Conservation (phyloP, 2,797 vertebrate genomes). For the Pseudochaenichthys georgianus region DNA sequence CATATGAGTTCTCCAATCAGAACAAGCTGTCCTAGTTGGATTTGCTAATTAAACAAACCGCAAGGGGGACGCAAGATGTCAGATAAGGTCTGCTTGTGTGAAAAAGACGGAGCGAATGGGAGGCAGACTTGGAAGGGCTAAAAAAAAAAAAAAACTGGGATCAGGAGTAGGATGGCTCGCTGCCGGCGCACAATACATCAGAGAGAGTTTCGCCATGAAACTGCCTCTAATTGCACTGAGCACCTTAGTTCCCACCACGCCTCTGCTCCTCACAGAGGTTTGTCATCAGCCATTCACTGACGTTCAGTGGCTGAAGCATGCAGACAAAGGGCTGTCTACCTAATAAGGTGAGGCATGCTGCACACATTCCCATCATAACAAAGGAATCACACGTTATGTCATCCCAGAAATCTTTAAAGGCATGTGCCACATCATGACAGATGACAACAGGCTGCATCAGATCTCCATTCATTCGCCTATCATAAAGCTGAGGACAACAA, state of each 20-base stretch:
- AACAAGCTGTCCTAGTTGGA: constrained; percentile 78
- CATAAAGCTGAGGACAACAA: constrained; percentile 23
- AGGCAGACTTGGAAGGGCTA: constrained; percentile 19
- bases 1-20: constrained; percentile 51
- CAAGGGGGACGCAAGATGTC: constrained; percentile 58
- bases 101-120: constrained; percentile 46
- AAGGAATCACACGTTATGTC: constrained; percentile 71
- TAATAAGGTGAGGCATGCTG: constrained; percentile 68
- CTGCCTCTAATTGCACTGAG: constrained; percentile 33
- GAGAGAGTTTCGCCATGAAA: constrained; percentile 59
- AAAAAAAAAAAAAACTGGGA: constrained; percentile 13
- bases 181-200: constrained; percentile 48
- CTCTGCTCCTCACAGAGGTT: constrained; percentile 41
- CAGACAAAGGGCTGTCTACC: constrained; percentile 63
- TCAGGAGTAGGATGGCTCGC: constrained; percentile 35
- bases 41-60: constrained; percentile 79
- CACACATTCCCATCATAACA: constrained; percentile 67
- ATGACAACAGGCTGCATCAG: constrained; percentile 30
- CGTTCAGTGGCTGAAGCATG: constrained; percentile 35
- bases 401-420: constrained; percentile 66
- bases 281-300: constrained; percentile 40
- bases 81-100: constrained; percentile 39
- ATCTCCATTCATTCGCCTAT: constrained; percentile 6
- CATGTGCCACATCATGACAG: constrained; percentile 46
- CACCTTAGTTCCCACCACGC: constrained; percentile 58